Evolutionary conservation across 2,888 invertebrate species (phyloP), one percentile per base, ranked within the genome.

Genomic region (Molorchus minor): DNA sequence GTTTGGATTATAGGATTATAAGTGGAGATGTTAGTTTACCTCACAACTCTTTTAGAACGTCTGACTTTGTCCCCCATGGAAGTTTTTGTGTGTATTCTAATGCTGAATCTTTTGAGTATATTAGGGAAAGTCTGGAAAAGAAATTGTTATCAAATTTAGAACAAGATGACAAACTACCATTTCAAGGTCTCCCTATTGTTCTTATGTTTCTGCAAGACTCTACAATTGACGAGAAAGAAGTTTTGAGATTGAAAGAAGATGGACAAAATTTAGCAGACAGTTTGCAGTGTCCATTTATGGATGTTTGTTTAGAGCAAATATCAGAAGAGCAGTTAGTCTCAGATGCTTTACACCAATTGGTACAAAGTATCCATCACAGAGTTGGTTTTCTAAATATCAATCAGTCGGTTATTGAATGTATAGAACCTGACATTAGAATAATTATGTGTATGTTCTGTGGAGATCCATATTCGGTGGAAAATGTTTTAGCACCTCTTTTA

Each of bases 381-480:
- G 89, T 91, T 33, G 91, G 91, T 58, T 87, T 92, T 68, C 84
- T 91, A 56, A 87, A 85, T 76, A 86, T 87, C 71, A 87, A 88
- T 80, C 87, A 90, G 70, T 88, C 90, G 51, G 86, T 91, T 29
- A 89, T 90, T 47, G 92, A 92, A 67, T 90, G 90, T 77, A 87
- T 90, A 67, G 92, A 93, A 73, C 92, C 93, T 2, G 93, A 94
- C 80, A 92, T 93, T 75, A 90, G 95, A 72, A 93, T 96, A 80
- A 92, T 93, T 79, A 92, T 98, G 86, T 96, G 96, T 80, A 91
- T 96, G 89, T 95, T 96, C 81, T 98, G 98, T 81, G 96, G 96
- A 51, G 97, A 98, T 81, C 93, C 94, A 1, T 96, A 90, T 78
- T 91, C 93, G 0, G 90, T 94, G 40, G 96, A 96, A 79, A 91